Conservation (phyloP, 2,113 vertebrate species). For the Apteryx owenii region DNA sequence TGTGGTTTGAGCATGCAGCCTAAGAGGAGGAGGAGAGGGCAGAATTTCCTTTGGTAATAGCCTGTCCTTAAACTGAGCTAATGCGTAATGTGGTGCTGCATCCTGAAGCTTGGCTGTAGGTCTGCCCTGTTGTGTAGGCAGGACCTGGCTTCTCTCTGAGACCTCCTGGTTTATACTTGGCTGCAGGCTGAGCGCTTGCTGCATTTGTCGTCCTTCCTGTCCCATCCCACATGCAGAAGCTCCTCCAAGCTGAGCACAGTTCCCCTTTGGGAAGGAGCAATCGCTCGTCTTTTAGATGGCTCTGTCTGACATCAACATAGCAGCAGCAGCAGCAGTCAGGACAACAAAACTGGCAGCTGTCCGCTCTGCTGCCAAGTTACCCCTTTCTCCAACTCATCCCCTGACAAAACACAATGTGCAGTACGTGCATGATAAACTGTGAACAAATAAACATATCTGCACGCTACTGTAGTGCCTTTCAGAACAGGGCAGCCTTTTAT, state of each 20-base stretch:
- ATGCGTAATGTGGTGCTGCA: background rate
- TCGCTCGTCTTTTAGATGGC: background rate
- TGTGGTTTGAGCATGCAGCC: background rate
- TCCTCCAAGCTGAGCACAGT: background rate
- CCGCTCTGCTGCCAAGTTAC: constrained; percentile 34
- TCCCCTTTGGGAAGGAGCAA: background rate
- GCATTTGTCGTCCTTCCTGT: background rate
- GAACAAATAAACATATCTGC: constrained; percentile 44
- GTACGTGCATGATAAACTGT: background rate
- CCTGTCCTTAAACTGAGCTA: background rate
- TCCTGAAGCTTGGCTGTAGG: background rate
- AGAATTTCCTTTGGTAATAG: background rate
- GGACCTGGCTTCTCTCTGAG: background rate
- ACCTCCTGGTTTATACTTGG: background rate
- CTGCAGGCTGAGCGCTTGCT: background rate
- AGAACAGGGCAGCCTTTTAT: background rate
- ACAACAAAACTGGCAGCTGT: constrained; percentile 16
- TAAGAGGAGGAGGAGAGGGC: background rate
- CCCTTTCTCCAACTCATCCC: background rate
- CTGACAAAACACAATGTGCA: constrained; percentile 38
- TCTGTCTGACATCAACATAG: background rate
- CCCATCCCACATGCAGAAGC: background rate
- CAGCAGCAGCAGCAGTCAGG: constrained; percentile 6
- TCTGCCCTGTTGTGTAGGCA: background rate
- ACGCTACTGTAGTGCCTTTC: background rate